Evolutionary conservation across 2,797 vertebrate genomes (phyloP).

Genomic region (Phoebastria nigripes): DNA sequence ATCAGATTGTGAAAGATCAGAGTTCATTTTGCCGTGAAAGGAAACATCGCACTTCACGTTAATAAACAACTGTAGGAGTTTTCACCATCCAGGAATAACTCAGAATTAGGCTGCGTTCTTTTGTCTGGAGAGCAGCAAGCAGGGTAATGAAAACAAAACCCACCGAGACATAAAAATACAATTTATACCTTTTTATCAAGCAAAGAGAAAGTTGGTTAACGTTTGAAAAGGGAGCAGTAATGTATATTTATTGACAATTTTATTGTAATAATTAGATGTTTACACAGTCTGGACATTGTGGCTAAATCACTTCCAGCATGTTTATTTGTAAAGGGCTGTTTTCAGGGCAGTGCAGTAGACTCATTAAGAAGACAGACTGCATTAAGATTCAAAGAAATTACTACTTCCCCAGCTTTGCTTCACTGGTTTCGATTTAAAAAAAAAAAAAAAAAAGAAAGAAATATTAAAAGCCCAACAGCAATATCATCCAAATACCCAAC

Average conservation of each 20-base stretch:
- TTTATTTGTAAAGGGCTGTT: conserved; percentile 75
- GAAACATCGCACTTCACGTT: conserved; percentile 7
- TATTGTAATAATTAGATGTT: conserved; percentile 81
- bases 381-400: conserved; percentile 64
- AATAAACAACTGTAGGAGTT: conserved; percentile 69
- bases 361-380: conserved; percentile 77
- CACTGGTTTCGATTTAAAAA: conserved; percentile 25
- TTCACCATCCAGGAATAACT: conserved; percentile 64
- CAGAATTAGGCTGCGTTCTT: conserved; percentile 58
- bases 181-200: conserved; percentile 76
- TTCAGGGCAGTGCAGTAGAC: conserved; percentile 64
- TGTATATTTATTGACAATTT: conserved; percentile 79
- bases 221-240: conserved; percentile 76
- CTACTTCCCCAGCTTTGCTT: conserved; percentile 19
- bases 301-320: conserved; percentile 77
- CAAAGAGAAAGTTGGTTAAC: conserved; percentile 75
- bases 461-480: background rate
- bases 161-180: conserved; percentile 68
- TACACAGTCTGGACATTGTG: conserved; percentile 78
- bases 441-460: background rate
- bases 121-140: conserved; percentile 65
- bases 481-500: background rate
- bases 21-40: conserved; percentile 47
- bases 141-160: conserved; percentile 71
- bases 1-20: conserved; percentile 22